A percentile compares a stretch with the other conserved stretches of the same genome.
Evolutionary conservation across 2,888 invertebrate species (phyloP).

Genomic region (Volucella inflata): DNA sequence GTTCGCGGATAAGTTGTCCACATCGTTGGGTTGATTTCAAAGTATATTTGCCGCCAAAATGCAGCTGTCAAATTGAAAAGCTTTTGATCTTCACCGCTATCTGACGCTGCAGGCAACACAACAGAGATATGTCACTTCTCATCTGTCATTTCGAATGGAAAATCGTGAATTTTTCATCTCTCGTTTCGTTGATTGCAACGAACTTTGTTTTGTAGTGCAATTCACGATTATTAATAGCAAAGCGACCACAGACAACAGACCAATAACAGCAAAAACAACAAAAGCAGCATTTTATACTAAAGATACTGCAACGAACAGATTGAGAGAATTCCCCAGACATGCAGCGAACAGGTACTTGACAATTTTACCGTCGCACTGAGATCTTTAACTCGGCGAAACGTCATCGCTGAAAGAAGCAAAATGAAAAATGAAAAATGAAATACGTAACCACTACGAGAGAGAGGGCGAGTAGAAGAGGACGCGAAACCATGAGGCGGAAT

Average conservation of each 20-base stretch:
- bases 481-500: slow-evolving; percentile 34
- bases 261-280: slow-evolving; percentile 8
- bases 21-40: slow-evolving; percentile 6
- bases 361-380: slow-evolving; percentile 53
- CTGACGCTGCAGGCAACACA: slow-evolving; percentile 45
- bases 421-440: neutral
- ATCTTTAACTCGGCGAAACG: slow-evolving; percentile 67
- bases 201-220: slow-evolving; percentile 62
- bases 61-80: slow-evolving; percentile 56
- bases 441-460: slow-evolving; percentile 9
- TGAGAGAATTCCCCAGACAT: slow-evolving; percentile 71
- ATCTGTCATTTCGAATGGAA: slow-evolving; percentile 72
- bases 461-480: slow-evolving; percentile 2
- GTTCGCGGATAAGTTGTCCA: neutral
- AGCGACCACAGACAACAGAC: slow-evolving; percentile 14
- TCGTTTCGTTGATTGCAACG: slow-evolving; percentile 64
- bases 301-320: slow-evolving; percentile 61
- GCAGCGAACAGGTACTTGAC: slow-evolving; percentile 71
- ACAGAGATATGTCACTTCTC: slow-evolving; percentile 71
- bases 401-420: slow-evolving; percentile 50
- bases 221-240: slow-evolving; percentile 73
- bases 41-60: slow-evolving; percentile 34
- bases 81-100: slow-evolving; percentile 58
- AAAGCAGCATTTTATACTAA: slow-evolving; percentile 68
- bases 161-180: slow-evolving; percentile 75